Evolutionary conservation across 2,888 invertebrate genomes (phyloP).

Genomic region (Phorcus lineatus): DNA sequence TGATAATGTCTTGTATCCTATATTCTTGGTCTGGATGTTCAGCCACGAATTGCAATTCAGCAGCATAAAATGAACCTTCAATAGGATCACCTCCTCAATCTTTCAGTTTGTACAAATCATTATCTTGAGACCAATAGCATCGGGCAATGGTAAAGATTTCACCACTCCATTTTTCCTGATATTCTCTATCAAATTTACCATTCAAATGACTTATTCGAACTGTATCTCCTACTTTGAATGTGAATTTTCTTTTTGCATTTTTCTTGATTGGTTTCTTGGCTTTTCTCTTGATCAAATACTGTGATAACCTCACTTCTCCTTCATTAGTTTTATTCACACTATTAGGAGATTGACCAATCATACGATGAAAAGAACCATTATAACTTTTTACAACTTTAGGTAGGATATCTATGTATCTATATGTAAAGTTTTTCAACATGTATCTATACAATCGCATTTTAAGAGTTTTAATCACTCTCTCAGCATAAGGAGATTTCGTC

Average conservation of each 20-base stretch:
- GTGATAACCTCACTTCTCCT: not conserved
- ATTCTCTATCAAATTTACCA: slow-evolving; percentile 36
- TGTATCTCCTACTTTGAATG: not conserved
- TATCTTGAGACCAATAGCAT: slow-evolving; percentile 27
- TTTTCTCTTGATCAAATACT: slow-evolving; percentile 7
- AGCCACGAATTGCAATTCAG: slow-evolving; percentile 35
- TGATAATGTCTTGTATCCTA: slow-evolving; percentile 32
- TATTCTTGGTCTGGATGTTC: slow-evolving; percentile 34
- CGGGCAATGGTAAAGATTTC: slow-evolving; percentile 35
- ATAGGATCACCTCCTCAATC: slow-evolving; percentile 34
- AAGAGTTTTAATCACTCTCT: slow-evolving; percentile 39
- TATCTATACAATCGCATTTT: slow-evolving; percentile 35
- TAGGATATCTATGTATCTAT: slow-evolving; percentile 35
- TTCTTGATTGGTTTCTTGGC: not conserved
- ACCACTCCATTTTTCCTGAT: slow-evolving; percentile 41
- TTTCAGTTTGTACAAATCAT: slow-evolving; percentile 32
- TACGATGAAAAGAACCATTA: slow-evolving; percentile 36
- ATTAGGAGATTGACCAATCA: not conserved
- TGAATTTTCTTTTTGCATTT: not conserved
- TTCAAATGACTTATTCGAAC: slow-evolving; percentile 1
- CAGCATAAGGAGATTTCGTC: slow-evolving; percentile 36
- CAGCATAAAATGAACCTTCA: slow-evolving; percentile 37
- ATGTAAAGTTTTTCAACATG: slow-evolving; percentile 32
- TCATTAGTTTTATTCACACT: not conserved
- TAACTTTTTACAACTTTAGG: slow-evolving; percentile 34